These are phyloP conservation scores for Chiroxiphia lanceolata DNA, from an alignment of 2,797 vertebrate genomes.

Conservation along the genomic window DNA sequence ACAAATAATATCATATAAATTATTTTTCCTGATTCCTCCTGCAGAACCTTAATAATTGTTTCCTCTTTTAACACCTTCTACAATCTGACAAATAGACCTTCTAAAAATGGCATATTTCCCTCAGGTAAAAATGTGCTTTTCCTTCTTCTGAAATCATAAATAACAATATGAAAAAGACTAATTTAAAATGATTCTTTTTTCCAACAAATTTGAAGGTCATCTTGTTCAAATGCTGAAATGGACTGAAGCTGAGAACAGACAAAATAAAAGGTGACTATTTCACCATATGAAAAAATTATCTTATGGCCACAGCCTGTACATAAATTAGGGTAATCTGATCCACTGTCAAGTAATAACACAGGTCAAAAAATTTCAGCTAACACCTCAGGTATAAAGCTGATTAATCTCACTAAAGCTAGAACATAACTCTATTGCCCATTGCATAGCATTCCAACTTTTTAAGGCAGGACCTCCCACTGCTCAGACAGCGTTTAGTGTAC, in stretches of 20 bases:
- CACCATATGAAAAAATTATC: neutral
- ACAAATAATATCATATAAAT: slow-evolving; percentile 29
- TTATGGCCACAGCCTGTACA: neutral
- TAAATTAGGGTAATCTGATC: neutral
- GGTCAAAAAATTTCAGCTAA: neutral
- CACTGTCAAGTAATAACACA: neutral
- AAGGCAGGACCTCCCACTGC: neutral
- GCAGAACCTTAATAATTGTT: slow-evolving; percentile 25
- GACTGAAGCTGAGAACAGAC: neutral
- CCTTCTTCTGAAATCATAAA: slow-evolving; percentile 13
- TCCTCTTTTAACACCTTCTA: neutral
- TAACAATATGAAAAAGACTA: neutral
- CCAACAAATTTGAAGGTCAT: neutral
- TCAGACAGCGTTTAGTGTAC: neutral
- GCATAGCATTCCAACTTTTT: neutral
- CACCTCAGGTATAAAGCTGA: neutral
- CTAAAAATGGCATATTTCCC: slow-evolving; percentile 30
- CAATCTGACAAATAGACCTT: slow-evolving; percentile 28
- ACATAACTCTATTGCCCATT: neutral
- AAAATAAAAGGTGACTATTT: neutral
- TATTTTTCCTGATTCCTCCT: neutral
- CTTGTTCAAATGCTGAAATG: neutral
- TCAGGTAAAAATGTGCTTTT: slow-evolving; percentile 20
- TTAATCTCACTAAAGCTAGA: neutral
- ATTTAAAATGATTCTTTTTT: neutral